Evolutionary conservation across 2,113 vertebrate genomes (phyloP).

Genomic region (Drymodes brunneopygia): DNA sequence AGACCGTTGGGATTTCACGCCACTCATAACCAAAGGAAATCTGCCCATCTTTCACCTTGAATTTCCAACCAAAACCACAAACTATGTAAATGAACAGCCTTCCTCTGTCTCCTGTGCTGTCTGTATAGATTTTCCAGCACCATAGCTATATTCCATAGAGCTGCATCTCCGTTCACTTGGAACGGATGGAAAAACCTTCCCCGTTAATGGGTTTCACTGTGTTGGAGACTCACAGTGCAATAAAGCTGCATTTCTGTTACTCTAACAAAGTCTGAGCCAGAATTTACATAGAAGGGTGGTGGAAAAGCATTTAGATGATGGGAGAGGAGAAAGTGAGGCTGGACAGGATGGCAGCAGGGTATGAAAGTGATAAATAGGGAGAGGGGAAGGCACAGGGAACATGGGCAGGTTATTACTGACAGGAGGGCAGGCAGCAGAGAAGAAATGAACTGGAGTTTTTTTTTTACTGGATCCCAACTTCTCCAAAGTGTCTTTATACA

Average conservation of each 20-base stretch:
- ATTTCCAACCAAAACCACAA: neutral
- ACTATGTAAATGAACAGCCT: slow-evolving; percentile 14
- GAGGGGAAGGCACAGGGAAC: neutral
- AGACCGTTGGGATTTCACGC: neutral
- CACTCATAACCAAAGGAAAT: neutral
- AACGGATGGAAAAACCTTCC: slow-evolving; percentile 33
- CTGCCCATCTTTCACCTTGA: neutral
- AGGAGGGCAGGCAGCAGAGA: neutral
- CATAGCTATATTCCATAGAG: neutral
- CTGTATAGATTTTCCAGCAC: slow-evolving; percentile 16
- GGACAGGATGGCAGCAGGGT: neutral
- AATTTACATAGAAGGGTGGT: neutral
- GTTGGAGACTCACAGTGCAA: neutral
- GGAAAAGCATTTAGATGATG: neutral
- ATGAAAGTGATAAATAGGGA: neutral
- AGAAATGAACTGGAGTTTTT: slow-evolving; percentile 2
- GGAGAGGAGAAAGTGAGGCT: neutral
- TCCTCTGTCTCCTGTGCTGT: neutral
- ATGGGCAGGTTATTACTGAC: neutral
- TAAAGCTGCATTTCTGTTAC: neutral
- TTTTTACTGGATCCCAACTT: neutral
- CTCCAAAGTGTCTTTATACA: neutral
- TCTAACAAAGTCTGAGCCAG: neutral
- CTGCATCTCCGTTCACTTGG: slow-evolving; percentile 2
- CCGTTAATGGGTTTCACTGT: neutral